Base-by-base conservation (phyloP, 2,113 vertebrate genomes). In the Hirundichthys speculiger region DNA sequence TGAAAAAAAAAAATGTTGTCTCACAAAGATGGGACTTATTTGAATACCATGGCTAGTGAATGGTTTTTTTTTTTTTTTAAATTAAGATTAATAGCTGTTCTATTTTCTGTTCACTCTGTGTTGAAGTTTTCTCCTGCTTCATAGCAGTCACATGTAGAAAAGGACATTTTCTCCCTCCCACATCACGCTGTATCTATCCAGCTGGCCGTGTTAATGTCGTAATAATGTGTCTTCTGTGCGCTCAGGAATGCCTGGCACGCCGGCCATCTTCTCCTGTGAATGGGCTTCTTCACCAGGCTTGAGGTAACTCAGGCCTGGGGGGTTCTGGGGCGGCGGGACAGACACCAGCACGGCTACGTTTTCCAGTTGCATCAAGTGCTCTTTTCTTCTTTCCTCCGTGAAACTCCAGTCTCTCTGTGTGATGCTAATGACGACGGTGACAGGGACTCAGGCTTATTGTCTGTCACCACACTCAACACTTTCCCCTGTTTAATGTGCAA, bases 211-310 rank as follows among this genome's bases (percentile, higher is more conserved):
- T 82, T 85, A 87, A 78, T 90, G 87, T 88, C 87, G 91, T 90
- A 88, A 91, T 90, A 92, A 91, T 90, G 88, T 90, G 74, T 87
- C 87, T 85, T 86, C 89, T 92, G 86, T 92, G 84, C 83, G 67
- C 75, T 77, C 74, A 83, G 84, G 90, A 91, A 93, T 92, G 88
- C 72, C 63, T 77, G 84, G 89, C 86, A 93, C 77, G 84, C 86
- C 53, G 82, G 68, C 75, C 86, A 78, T 89, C 84, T 87, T 82
- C 86, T 79, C 59, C 82, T 62, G 64, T 90, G 84, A 92, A 92
- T 87, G 85, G 68, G 70, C 73, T 83, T 84, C 79, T 86, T 78
- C 64, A 83, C 84, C 73, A 62, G 20, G 69, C 78, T 65, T 69
- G 80, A 88, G 77, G 87, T 89, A 83, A 72, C 69, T 70, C 66